These are phyloP conservation scores for Drosophila serrata DNA, from an alignment of 1,140 invertebrate genomes.

Conservation along the genomic window DNA sequence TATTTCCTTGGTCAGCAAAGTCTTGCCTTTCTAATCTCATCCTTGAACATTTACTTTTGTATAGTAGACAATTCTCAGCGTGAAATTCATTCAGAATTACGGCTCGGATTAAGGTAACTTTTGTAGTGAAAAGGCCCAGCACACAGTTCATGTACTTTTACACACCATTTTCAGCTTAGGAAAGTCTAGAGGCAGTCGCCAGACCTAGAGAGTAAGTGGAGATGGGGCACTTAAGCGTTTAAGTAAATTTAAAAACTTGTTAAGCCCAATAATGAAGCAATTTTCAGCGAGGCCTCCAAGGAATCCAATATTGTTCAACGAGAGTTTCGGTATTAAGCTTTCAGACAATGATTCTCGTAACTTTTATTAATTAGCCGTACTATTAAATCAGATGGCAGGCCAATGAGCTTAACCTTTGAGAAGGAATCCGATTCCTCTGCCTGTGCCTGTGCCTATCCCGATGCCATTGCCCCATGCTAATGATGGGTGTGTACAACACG, in stretches of 20 bases:
- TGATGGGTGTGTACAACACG: conserved; percentile 37
- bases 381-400: conserved; percentile 52
- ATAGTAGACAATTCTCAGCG: conserved; percentile 62
- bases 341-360: conserved; percentile 43
- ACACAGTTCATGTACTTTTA: conserved; percentile 24
- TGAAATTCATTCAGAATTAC: conserved; percentile 76
- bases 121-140: conserved; percentile 36
- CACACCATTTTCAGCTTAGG: conserved; percentile 49
- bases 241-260: conserved; percentile 81
- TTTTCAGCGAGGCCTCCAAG: conserved; percentile 42
- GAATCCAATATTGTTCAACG: conserved; percentile 9
- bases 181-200: conserved; percentile 21
- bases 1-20: not conserved
- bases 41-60: conserved; percentile 7
- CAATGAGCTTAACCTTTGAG: conserved; percentile 45
- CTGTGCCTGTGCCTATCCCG: not conserved
- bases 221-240: conserved; percentile 64
- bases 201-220: conserved; percentile 26
- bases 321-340: conserved; percentile 25
- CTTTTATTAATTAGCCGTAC: conserved; percentile 71
- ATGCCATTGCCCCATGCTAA: conserved; percentile 20
- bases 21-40: not conserved
- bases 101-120: conserved; percentile 76
- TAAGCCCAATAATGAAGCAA: conserved; percentile 76
- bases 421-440: not conserved